phyloP scores from a whole-genome alignment of 64 coral and sea anemone species.

The Anthopleura sola region DNA sequence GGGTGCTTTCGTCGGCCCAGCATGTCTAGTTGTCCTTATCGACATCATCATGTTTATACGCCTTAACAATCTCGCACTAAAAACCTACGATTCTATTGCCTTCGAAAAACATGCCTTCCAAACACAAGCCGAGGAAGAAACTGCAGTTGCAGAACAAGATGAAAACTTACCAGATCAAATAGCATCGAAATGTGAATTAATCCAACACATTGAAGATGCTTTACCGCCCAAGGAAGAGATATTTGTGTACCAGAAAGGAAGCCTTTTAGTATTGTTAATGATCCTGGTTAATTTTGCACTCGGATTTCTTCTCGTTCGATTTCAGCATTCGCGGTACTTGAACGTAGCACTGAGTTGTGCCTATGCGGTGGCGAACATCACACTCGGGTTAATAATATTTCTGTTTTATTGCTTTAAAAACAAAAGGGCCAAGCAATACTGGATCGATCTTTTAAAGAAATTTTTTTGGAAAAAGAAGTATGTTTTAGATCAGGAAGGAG shows the following conservation, averaged over 20 bases:
- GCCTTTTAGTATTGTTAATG: constrained; percentile 54
- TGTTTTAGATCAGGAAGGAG: constrained; percentile 24
- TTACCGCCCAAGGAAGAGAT: constrained; percentile 64
- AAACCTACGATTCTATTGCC: constrained; percentile 24
- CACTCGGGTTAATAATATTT: constrained; percentile 66
- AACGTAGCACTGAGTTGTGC: constrained; percentile 54
- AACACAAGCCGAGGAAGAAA: neutral
- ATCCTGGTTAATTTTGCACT: constrained; percentile 48
- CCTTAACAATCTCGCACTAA: constrained; percentile 42
- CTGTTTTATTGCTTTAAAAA: constrained; percentile 81
- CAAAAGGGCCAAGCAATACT: constrained; percentile 29
- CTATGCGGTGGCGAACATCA: constrained; percentile 64
- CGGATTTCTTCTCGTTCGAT: constrained; percentile 59
- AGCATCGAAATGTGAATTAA: constrained; percentile 11
- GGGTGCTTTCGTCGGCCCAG: constrained; percentile 89
- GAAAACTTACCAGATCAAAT: neutral
- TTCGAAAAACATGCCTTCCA: neutral
- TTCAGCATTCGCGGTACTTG: constrained; percentile 17
- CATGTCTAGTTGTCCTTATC: constrained; percentile 78
- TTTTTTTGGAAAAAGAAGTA: constrained; percentile 30
- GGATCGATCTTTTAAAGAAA: constrained; percentile 20
- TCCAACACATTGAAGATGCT: constrained; percentile 1
- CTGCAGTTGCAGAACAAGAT: neutral
- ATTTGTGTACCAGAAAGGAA: constrained; percentile 47
- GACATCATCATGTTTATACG: constrained; percentile 79